These are phyloP conservation scores for Operophtera brumata DNA, from an alignment of 2,888 invertebrate genomes.

Conservation along the genomic window DNA sequence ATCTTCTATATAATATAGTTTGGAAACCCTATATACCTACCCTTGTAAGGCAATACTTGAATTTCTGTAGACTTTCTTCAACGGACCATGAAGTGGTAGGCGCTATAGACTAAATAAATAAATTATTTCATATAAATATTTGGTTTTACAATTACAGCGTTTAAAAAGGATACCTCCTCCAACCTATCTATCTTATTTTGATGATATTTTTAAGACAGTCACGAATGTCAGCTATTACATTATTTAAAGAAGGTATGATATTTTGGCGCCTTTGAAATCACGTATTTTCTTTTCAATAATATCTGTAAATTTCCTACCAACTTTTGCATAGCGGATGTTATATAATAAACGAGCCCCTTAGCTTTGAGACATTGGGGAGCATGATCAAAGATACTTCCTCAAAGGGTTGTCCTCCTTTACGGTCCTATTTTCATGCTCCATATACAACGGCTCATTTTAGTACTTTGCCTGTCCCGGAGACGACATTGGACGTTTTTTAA, in stretches of 20 bases:
- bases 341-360: neutral
- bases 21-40: too few species aligned
- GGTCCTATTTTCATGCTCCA: conserved; percentile 21
- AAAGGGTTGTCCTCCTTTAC: conserved; percentile 17
- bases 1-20: too few species aligned
- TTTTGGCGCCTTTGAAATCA: neutral
- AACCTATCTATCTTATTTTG: too few species aligned
- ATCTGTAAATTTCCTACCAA: too few species aligned
- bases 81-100: neutral
- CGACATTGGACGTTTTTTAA: neutral
- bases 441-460: conserved; percentile 6
- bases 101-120: too few species aligned
- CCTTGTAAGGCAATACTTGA: too few species aligned
- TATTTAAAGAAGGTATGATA: neutral
- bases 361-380: conserved; percentile 3
- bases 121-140: too few species aligned
- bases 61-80: neutral
- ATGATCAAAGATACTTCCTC: conserved; percentile 20
- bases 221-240: too few species aligned
- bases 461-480: neutral
- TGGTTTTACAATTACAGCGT: too few species aligned
- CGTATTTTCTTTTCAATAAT: too few species aligned
- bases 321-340: neutral
- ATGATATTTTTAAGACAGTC: too few species aligned
- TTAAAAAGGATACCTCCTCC: too few species aligned